Evolutionary conservation across 2,888 invertebrate species (phyloP).

Genomic region (Odontothrips loti): DNA sequence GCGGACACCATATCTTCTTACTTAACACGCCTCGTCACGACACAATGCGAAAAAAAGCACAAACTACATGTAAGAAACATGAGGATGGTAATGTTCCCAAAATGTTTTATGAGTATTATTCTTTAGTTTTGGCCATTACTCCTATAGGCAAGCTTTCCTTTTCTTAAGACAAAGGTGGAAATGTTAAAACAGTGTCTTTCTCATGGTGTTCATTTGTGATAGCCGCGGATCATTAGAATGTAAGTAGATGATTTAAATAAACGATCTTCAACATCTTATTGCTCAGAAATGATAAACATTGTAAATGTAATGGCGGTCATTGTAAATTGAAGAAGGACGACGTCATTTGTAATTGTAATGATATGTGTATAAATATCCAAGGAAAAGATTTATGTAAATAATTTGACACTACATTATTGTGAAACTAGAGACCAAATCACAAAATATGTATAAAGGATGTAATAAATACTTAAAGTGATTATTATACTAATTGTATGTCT

Average conservation of each 20-base stretch:
- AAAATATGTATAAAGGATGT: neutral
- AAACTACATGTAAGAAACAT: slow-evolving; percentile 8
- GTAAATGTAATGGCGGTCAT: neutral
- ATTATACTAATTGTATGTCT: slow-evolving; percentile 8
- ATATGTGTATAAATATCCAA: neutral
- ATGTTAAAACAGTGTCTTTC: neutral
- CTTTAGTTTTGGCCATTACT: neutral
- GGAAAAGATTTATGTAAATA: neutral
- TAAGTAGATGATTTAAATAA: slow-evolving; percentile 10
- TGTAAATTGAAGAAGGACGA: neutral
- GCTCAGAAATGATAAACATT: slow-evolving; percentile 16
- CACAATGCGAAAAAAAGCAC: slow-evolving; percentile 9
- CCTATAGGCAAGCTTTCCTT: slow-evolving; percentile 18
- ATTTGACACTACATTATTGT: slow-evolving; percentile 7
- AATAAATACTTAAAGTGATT: neutral
- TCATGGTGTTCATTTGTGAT: slow-evolving; percentile 26
- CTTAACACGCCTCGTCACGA: neutral
- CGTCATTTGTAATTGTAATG: neutral
- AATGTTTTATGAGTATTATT: neutral
- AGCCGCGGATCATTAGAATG: slow-evolving; percentile 22
- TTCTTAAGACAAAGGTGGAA: neutral
- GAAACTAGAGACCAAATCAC: slow-evolving; percentile 24
- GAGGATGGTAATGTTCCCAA: neutral
- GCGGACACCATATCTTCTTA: too few species aligned
- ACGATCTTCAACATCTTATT: slow-evolving; percentile 9